Evolutionary conservation across 2,113 vertebrate genomes (phyloP), one percentile per base, ranked within the genome.

Genomic region (Erythrocercus mccallii): DNA sequence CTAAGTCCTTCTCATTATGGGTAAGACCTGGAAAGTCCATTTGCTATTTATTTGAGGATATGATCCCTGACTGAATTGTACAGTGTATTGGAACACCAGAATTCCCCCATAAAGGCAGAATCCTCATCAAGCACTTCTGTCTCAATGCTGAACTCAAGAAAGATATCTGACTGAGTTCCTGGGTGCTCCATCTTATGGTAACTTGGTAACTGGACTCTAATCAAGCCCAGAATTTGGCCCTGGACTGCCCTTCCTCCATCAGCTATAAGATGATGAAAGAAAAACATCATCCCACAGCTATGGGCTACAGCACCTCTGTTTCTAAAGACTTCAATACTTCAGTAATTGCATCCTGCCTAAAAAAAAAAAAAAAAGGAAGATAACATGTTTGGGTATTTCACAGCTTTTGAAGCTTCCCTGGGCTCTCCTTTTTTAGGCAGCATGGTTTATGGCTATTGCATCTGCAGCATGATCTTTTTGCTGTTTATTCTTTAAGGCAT

Each of bases 341-440:
- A 91, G 65, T 64, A 69, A 88, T 73, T 93, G 84, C 62, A 71
- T 95, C 88, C 86, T 95, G 94, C 83, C 95, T 74, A 1, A 11
- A 30, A 33, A 38, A 94, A 94, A 53, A 86, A n/a, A 23, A 37
- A 50, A 15, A 51, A 25, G 1, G 6, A 74, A 68, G 53, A 95
- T 77, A 97, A 94, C 6, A 15, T 61, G 13, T 88, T 96, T 90
- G 81, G 80, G 83, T 94, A 96, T 89, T 97, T 98, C 97, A 98
- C 98, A 98, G 97, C 95, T 98, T 98, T 96, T 96, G 95, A 97
- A 97, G 96, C 97, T 97, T 95, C 91, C 86, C 42, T 77, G 84
- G 97, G 97, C 96, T 97, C 96, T 97, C 94, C 92, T 91, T 94
- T 95, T 96, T 94, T 78, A 92, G 97, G 86, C 79, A 95, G 56